These are phyloP conservation scores for Odontomyia ornata DNA, from an alignment of 2,888 invertebrate genomes.

Conservation along the genomic window DNA sequence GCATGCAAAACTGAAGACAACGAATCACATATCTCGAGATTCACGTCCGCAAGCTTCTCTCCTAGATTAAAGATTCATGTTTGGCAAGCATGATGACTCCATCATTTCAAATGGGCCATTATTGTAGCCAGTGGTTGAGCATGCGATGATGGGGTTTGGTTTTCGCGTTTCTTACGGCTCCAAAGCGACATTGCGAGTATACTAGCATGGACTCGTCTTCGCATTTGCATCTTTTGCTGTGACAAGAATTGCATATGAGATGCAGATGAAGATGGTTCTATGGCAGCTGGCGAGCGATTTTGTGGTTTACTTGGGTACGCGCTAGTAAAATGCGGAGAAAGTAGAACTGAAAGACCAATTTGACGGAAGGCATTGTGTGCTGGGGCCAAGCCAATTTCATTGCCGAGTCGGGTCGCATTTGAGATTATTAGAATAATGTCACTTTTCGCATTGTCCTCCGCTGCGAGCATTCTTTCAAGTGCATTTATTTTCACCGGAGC, in stretches of 20 bases:
- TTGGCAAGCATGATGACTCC: background rate
- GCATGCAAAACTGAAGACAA: too few relatives aligned
- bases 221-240: background rate
- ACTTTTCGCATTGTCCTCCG: conserved; percentile 22
- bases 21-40: too few relatives aligned
- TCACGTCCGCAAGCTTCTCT: too few relatives aligned
- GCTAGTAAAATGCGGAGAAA: conserved; percentile 16
- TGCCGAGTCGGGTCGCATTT: conserved; percentile 31
- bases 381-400: conserved; percentile 25
- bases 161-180: background rate
- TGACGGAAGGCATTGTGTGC: background rate
- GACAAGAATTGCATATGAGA: conserved; percentile 33
- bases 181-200: too few relatives aligned
- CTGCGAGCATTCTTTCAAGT: background rate
- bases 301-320: conserved; percentile 26
- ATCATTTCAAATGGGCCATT: background rate
- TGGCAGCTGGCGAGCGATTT: conserved; percentile 1
- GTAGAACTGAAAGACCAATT: conserved; percentile 14
- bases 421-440: conserved; percentile 37
- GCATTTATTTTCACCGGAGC: conserved; percentile 21
- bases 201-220: background rate
- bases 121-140: background rate
- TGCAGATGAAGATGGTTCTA: conserved; percentile 28
- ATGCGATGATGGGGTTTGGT: conserved; percentile 17
- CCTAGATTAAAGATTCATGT: background rate